Evolutionary conservation across 2,888 invertebrate species (phyloP), one percentile per base, ranked within the genome.

Genomic region (Chrysotoxum bicinctum): DNA sequence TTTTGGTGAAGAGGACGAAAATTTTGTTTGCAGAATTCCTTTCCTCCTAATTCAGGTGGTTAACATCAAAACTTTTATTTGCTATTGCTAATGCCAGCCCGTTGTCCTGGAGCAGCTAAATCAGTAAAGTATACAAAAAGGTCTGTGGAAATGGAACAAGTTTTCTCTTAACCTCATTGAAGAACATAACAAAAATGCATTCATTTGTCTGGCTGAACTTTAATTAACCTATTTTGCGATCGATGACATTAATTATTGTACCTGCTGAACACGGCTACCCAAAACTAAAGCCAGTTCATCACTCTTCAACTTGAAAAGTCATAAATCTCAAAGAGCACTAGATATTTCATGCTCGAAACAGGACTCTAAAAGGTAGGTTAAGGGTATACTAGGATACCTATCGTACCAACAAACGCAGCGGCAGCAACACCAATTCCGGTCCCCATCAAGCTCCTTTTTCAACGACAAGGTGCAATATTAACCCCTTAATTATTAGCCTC

Each of bases 401-500:
- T 40, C 3, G 21, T 21, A 62, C 3, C 43, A 19, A 26, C 23
- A 26, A 40, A 43, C 50, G 54, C 26, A 69, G 19, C 35, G n/a
- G 26, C 64, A 48, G 32, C 32, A 64, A 19, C 43, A 16, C 16
- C 16, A 16, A 19, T 50, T 68, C 52, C n/a, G 19, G 37, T 23
- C 32, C 14, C 30, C n/a, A 26, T 26, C 26, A 40, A 30, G 16
- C 8, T 16, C 4, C 32, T 66, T 48, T 48, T 37, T 35, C 66
- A 35, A 50, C 48, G 66, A 50, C 50, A 66, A 30, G 62, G 75
- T 68, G 62, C 75, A 74, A 80, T 77, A 77, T 81, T 85, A 73
- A 76, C 76, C 85, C 77, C 66, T 81, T 85, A 85, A 85, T 85
- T 85, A 85, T 85, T 76, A 81, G 84, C 76, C 72, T 52, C 75